A percentile compares a stretch with the other conserved stretches of the same genome.
These are phyloP conservation scores for Acanthiza pusilla DNA, from an alignment of 2,797 vertebrate genomes.

Conservation along the genomic window DNA sequence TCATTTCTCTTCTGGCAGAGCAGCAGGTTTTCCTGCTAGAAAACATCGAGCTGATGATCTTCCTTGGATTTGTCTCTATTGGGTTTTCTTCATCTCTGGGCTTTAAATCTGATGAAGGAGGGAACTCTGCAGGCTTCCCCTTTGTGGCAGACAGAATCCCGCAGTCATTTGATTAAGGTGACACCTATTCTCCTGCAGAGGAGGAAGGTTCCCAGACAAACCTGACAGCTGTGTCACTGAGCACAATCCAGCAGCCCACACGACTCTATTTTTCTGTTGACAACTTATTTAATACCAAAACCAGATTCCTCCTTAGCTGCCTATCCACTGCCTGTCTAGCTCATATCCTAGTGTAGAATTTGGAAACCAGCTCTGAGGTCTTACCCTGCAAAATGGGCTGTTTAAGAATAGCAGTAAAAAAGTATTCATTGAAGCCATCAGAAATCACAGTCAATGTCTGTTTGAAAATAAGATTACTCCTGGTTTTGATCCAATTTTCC, in stretches of 20 bases:
- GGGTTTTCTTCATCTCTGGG: background rate
- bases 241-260: background rate
- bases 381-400: background rate
- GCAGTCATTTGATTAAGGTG: background rate
- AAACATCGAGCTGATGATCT: background rate
- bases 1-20: background rate
- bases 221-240: background rate
- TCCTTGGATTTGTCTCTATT: background rate
- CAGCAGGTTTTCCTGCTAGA: background rate
- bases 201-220: background rate
- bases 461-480: background rate
- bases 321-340: background rate
- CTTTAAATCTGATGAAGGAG: background rate
- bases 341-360: background rate
- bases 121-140: background rate
- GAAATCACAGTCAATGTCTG: background rate
- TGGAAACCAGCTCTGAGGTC: background rate
- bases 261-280: background rate
- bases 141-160: background rate
- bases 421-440: background rate
- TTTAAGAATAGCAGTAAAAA: background rate
- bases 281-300: conserved; percentile 29
- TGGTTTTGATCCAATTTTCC: background rate
- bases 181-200: background rate
- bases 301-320: background rate